Percentiles rank a stretch among this genome's conserved stretches.
Conservation (phyloP, 1,140 invertebrate species). For the Temnothorax longispinosus region DNA sequence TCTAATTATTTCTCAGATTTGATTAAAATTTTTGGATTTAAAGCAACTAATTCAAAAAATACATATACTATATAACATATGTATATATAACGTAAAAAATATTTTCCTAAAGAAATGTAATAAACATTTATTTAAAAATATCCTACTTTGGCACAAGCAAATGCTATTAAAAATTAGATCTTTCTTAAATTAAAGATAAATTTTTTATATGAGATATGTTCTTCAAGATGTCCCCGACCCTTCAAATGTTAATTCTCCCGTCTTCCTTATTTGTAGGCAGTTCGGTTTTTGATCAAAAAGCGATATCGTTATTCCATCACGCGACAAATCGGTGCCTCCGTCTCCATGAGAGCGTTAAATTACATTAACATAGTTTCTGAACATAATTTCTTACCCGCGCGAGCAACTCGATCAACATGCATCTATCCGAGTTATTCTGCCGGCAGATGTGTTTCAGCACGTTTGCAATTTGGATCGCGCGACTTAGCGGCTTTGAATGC, state of each 20-base stretch:
- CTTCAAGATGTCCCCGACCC: background rate
- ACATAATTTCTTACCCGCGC: background rate
- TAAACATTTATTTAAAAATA: background rate
- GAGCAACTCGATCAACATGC: slow-evolving; percentile 2
- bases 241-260: background rate
- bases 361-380: background rate
- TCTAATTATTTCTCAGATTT: no score
- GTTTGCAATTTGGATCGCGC: slow-evolving; percentile 40
- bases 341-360: background rate
- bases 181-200: background rate
- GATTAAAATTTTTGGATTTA: no score
- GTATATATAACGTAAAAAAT: background rate
- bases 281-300: background rate
- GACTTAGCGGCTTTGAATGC: slow-evolving; percentile 31
- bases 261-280: background rate
- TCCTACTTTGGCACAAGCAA: background rate
- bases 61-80: no score
- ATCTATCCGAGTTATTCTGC: background rate
- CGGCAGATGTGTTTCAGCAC: background rate
- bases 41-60: no score
- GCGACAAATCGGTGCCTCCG: background rate
- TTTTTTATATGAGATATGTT: background rate
- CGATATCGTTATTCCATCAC: background rate
- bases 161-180: background rate
- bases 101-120: background rate